Conservation (phyloP, 2,113 vertebrate species). For the Gopherus evgoodei region DNA sequence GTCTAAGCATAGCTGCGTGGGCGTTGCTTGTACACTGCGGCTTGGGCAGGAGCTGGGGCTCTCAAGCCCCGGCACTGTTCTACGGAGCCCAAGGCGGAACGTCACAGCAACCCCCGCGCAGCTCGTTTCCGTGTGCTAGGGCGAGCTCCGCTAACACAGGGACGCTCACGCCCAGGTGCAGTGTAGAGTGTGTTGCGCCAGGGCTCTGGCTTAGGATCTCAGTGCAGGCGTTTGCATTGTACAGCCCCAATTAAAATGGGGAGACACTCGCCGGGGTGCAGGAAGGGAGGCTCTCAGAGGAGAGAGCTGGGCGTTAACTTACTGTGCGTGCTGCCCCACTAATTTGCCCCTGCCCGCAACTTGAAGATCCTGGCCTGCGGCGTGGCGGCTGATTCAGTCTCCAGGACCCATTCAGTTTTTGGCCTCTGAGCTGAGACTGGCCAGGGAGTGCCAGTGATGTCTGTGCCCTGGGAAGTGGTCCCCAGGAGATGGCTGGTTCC, state of each 20-base stretch:
- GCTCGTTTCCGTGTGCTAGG: not conserved
- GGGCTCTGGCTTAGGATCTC: not conserved
- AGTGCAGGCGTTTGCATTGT: no score
- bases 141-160: not conserved
- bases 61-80: not conserved
- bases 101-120: not conserved
- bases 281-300: fast-evolving
- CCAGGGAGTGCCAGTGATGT: not conserved
- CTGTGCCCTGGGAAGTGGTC: not conserved
- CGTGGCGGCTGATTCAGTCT: not conserved
- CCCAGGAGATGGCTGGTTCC: not conserved
- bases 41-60: not conserved
- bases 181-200: not conserved
- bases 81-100: not conserved
- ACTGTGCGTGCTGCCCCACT: not conserved
- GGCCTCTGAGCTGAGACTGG: not conserved
- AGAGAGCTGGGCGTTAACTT: fast-evolving
- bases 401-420: not conserved
- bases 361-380: not conserved
- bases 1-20: not conserved
- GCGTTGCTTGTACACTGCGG: not conserved
- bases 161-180: not conserved
- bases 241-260: not conserved
- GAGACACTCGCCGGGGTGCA: no score
- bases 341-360: not conserved